A percentile compares a stretch with the other conserved stretches of the same genome.
Conservation (phyloP, 2,797 vertebrate genomes). For the Neosalanx taihuensis region DNA sequence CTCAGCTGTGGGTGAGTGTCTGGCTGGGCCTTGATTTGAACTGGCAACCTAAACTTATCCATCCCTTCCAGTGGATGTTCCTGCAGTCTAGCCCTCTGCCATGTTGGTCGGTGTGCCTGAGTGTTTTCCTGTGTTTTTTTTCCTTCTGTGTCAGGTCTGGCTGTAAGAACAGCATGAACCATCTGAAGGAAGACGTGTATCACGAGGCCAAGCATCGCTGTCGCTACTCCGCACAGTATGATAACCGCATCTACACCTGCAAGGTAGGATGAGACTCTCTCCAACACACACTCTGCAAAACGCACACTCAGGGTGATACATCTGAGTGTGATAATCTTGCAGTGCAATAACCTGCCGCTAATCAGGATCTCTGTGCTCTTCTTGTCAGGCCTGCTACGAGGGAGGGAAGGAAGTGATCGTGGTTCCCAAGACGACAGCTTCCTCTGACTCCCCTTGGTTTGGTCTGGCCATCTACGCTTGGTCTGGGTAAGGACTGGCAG, state of each 20-base stretch:
- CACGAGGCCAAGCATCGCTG: constrained; percentile 94
- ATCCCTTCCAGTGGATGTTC: neutral
- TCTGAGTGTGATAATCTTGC: neutral
- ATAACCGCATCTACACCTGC: constrained; percentile 97
- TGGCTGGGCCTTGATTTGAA: too few relatives aligned
- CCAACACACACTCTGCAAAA: neutral
- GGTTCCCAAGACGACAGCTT: constrained; percentile 97
- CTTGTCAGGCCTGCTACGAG: constrained; percentile 89
- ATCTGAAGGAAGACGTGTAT: constrained; percentile 86
- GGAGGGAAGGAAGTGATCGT: constrained; percentile 95
- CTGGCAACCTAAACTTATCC: neutral
- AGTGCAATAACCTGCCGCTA: neutral
- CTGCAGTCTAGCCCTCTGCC: neutral
- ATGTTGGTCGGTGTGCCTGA: neutral
- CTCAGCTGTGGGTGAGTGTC: constrained; percentile 94
- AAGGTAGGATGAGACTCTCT: constrained; percentile 76
- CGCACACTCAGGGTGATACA: neutral
- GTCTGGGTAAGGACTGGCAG: constrained; percentile 88
- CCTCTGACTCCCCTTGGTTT: constrained; percentile 97
- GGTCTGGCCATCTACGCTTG: constrained; percentile 97
- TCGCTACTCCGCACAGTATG: constrained; percentile 91
- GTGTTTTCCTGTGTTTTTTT: neutral
- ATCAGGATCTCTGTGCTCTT: constrained; percentile 35
- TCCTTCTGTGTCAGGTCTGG: constrained; percentile 74
- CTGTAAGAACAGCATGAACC: constrained; percentile 98